Conservation (phyloP, 2,113 vertebrate species). For the Chroicocephalus ridibundus region DNA sequence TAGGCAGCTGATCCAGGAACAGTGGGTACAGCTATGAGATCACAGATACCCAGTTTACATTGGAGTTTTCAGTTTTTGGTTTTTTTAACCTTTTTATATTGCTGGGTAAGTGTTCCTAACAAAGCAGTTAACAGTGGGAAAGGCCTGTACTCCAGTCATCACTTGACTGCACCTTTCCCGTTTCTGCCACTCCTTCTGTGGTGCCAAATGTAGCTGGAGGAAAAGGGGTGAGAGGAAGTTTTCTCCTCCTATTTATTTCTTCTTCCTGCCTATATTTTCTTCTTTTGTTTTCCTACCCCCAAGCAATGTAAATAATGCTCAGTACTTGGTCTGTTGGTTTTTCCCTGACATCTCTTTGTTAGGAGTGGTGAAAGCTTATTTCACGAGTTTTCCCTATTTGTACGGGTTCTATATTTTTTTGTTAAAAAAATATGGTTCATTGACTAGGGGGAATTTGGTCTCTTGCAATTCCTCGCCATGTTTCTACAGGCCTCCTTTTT, state of each 20-base stretch:
- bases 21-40: not conserved
- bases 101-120: not conserved
- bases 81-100: constrained; percentile 32
- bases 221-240: not conserved
- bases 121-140: not conserved
- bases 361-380: constrained; percentile 4
- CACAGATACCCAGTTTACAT: constrained; percentile 25
- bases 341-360: not conserved
- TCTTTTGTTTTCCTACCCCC: not conserved
- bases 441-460: not conserved
- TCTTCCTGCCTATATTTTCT: not conserved
- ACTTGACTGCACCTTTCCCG: not conserved
- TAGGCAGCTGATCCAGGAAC: constrained; percentile 7
- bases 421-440: not conserved
- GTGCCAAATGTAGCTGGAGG: constrained; percentile 46
- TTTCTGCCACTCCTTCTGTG: not conserved
- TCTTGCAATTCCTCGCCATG: not conserved
- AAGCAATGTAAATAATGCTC: constrained; percentile 26
- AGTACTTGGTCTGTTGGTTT: not conserved
- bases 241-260: not conserved
- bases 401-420: not conserved
- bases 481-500: constrained; percentile 11
- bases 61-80: not conserved
- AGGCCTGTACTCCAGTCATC: not conserved
- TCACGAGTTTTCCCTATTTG: constrained; percentile 4